Evolutionary conservation across 2,888 invertebrate genomes (phyloP).

Genomic region (Hipparchia semele): DNA sequence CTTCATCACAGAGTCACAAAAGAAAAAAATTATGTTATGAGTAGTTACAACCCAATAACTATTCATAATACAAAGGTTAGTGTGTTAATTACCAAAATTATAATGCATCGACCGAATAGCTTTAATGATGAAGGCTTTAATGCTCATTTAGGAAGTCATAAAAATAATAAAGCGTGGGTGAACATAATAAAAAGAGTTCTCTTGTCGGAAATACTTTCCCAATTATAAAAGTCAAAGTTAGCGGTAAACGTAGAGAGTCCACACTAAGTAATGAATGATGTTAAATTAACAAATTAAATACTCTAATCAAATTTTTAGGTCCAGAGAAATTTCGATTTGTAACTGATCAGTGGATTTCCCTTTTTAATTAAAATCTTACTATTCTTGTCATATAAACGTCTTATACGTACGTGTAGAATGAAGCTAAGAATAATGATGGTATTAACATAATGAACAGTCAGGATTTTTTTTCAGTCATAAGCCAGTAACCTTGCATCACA

Average conservation of each 20-base stretch:
- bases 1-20: slow-evolving; percentile 28
- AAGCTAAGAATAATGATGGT: no score
- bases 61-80: slow-evolving; percentile 30
- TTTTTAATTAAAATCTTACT: no score
- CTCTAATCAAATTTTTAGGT: no score
- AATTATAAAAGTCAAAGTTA: slow-evolving; percentile 2
- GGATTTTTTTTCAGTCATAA: no score
- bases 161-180: slow-evolving; percentile 22
- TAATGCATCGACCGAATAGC: slow-evolving; percentile 21
- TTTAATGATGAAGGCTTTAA: slow-evolving; percentile 26
- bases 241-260: neutral
- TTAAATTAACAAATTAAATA: neutral
- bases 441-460: no score
- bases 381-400: no score
- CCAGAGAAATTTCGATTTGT: no score
- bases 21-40: slow-evolving; percentile 18
- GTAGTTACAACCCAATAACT: slow-evolving; percentile 17
- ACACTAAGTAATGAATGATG: neutral
- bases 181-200: neutral
- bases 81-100: slow-evolving; percentile 31
- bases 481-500: no score
- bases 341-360: no score
- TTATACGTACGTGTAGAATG: no score
- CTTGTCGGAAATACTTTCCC: slow-evolving; percentile 9
- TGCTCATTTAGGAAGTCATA: slow-evolving; percentile 25